phyloP scores from a whole-genome alignment of 2,113 vertebrate species.

The Dunckerocampus dactyliophorus region DNA sequence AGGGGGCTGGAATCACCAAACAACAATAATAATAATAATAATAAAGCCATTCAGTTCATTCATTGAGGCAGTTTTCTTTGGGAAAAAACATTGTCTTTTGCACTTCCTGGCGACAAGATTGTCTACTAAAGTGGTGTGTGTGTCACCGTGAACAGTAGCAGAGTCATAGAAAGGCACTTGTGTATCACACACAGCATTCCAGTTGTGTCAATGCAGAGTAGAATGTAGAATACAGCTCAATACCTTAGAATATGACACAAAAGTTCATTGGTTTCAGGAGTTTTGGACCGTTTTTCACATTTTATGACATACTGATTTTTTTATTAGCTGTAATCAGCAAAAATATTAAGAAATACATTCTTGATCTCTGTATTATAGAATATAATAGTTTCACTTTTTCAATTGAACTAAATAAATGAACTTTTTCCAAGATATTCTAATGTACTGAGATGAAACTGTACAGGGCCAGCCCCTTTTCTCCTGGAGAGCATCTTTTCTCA shows the following conservation, averaged over 20 bases:
- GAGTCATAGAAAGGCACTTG: constrained; percentile 72
- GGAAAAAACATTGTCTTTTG: constrained; percentile 83
- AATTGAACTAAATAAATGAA: too few relatives aligned
- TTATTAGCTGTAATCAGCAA: too few relatives aligned
- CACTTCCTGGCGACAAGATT: constrained; percentile 55
- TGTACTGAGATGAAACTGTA: constrained; percentile 4
- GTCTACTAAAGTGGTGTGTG: constrained; percentile 44
- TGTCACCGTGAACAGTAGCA: constrained; percentile 64
- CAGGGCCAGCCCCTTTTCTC: constrained; percentile 73
- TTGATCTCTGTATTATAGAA: too few relatives aligned
- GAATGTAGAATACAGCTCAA: constrained; percentile 25
- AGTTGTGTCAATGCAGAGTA: constrained; percentile 64
- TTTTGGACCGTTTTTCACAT: too few relatives aligned
- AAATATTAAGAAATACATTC: too few relatives aligned
- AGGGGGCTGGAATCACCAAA: constrained; percentile 68
- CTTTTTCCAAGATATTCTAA: too few relatives aligned
- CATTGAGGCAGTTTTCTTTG: constrained; percentile 80
- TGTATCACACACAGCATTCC: constrained; percentile 70
- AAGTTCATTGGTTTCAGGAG: not conserved
- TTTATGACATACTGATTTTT: too few relatives aligned
- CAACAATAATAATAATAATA: constrained; percentile 50
- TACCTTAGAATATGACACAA: too few relatives aligned
- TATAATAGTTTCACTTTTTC: too few relatives aligned
- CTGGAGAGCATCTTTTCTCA: constrained; percentile 67
- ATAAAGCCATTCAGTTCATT: constrained; percentile 64